These are phyloP conservation scores for Parochlus steinenii DNA, from an alignment of 2,888 invertebrate genomes.

Conservation along the genomic window DNA sequence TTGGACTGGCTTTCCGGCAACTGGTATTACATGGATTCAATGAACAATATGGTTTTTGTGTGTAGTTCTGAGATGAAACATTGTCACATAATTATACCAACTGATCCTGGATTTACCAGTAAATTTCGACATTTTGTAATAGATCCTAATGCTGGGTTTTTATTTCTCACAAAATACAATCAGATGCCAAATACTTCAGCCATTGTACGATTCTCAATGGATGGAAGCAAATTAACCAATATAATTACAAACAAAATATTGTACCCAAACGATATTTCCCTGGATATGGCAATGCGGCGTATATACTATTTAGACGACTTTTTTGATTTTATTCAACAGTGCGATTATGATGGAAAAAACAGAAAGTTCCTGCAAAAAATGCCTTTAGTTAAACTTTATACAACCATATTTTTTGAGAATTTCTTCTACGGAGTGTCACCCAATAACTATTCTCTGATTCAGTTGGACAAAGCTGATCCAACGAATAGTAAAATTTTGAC, in stretches of 20 bases:
- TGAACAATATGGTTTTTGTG: constrained; percentile 49
- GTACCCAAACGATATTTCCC: constrained; percentile 55
- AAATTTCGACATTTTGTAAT: constrained; percentile 60
- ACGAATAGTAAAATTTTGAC: constrained; percentile 1
- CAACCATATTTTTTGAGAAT: constrained; percentile 7
- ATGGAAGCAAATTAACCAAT: constrained; percentile 41
- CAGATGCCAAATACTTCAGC: constrained; percentile 34
- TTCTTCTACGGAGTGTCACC: not conserved
- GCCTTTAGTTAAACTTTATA: constrained; percentile 7
- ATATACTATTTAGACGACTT: constrained; percentile 72
- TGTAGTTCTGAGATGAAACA: constrained; percentile 43
- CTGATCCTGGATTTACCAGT: constrained; percentile 33
- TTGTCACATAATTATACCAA: constrained; percentile 55
- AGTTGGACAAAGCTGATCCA: not conserved
- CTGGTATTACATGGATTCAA: constrained; percentile 68
- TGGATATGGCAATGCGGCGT: constrained; percentile 51
- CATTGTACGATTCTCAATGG: constrained; percentile 46
- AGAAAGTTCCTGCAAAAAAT: constrained; percentile 38
- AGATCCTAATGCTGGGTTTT: constrained; percentile 52
- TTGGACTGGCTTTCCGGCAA: constrained; percentile 74
- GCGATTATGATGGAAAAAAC: constrained; percentile 56
- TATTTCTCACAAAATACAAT: constrained; percentile 69
- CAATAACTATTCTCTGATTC: constrained; percentile 2
- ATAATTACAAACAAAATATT: constrained; percentile 53
- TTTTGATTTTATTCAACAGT: constrained; percentile 59